Conservation (phyloP, 2,113 vertebrate species). For the Xiphorhynchus elegans region DNA sequence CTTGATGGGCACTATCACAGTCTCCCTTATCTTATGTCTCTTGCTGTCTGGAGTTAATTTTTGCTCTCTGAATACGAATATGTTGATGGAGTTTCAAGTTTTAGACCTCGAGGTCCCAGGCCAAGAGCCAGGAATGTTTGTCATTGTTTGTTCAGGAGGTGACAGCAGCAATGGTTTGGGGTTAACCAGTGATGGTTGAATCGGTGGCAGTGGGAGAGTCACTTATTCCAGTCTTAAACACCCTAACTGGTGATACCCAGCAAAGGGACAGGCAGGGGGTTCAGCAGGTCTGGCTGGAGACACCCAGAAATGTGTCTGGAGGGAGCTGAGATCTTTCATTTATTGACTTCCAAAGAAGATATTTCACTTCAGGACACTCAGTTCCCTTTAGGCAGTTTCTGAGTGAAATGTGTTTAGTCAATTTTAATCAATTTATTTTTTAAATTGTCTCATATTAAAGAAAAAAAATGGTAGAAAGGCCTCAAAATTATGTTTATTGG, state of each 20-base stretch:
- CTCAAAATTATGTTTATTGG: background rate
- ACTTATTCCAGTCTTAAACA: background rate
- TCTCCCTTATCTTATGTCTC: background rate
- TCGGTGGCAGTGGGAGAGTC: background rate
- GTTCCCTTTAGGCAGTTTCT: background rate
- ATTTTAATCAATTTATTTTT: background rate
- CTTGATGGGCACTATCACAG: background rate
- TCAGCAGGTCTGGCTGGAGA: background rate
- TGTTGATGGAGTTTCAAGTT: fast-evolving
- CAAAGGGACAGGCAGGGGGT: background rate
- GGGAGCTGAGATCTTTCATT: background rate
- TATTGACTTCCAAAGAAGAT: background rate
- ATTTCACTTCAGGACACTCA: background rate
- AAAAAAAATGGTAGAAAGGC: background rate
- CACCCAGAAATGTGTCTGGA: background rate
- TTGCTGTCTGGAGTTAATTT: background rate
- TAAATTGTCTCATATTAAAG: background rate
- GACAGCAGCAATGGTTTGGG: background rate
- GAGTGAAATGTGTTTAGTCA: background rate
- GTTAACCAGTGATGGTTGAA: background rate
- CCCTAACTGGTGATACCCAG: background rate
- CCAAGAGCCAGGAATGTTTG: background rate
- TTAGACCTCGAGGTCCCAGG: background rate
- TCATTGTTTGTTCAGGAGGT: background rate
- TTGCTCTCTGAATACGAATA: background rate